phyloP scores from a whole-genome alignment of 2,888 invertebrate species.

The Hirtodrosophila cameraria region DNA sequence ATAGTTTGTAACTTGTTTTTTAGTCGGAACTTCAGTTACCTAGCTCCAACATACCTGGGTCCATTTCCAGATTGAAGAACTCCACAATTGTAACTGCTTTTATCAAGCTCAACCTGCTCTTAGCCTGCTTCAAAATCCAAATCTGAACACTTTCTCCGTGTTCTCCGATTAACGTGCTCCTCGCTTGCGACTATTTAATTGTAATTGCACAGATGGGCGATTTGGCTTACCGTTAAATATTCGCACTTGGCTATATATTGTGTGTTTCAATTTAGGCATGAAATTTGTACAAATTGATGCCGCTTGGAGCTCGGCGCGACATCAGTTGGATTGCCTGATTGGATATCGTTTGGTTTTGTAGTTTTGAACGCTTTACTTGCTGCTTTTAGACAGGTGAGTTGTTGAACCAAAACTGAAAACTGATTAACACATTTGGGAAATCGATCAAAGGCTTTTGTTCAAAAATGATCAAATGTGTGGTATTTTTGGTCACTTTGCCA shows the following conservation, averaged over 20 bases:
- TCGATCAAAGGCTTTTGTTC: slow-evolving; percentile 53
- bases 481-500: slow-evolving; percentile 23
- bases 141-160: slow-evolving; percentile 45
- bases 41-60: slow-evolving; percentile 57
- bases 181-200: slow-evolving; percentile 35
- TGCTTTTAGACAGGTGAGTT: slow-evolving; percentile 34
- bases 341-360: slow-evolving; percentile 34
- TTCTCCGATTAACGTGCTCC: slow-evolving; percentile 1
- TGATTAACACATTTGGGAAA: slow-evolving; percentile 76
- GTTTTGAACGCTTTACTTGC: slow-evolving; percentile 15
- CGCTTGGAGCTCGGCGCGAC: slow-evolving; percentile 52
- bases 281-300: slow-evolving; percentile 72
- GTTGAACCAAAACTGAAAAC: slow-evolving; percentile 73
- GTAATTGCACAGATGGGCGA: slow-evolving; percentile 14
- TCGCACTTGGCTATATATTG: slow-evolving; percentile 69
- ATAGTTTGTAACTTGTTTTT: too few species aligned
- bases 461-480: slow-evolving; percentile 71
- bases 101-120: slow-evolving; percentile 14
- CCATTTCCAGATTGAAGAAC: slow-evolving; percentile 70
- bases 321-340: slow-evolving; percentile 63
- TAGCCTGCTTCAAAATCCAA: slow-evolving; percentile 11
- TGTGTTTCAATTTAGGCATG: slow-evolving; percentile 77
- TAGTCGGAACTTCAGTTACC: neutral
- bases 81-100: slow-evolving; percentile 62
- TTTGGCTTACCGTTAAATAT: slow-evolving; percentile 59